Conservation (phyloP, 2,113 vertebrate species). For the Passer montanus region DNA sequence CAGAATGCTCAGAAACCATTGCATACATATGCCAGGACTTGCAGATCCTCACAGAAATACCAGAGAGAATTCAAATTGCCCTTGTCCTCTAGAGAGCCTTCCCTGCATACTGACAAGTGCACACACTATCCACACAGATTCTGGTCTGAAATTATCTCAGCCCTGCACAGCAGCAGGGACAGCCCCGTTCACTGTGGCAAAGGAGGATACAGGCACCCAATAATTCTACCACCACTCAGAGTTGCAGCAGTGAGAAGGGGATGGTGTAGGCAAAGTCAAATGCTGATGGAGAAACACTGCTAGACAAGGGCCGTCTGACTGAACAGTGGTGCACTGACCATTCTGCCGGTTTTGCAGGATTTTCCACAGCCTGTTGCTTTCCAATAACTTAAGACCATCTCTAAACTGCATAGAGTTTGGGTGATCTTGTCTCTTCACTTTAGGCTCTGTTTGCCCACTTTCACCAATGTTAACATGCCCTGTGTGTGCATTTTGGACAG, state of each 20-base stretch:
- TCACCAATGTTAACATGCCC: neutral
- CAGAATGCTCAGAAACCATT: neutral
- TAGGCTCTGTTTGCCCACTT: neutral
- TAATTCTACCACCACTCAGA: neutral
- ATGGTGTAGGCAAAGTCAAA: neutral
- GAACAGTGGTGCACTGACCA: neutral
- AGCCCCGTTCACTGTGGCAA: neutral
- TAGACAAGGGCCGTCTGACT: neutral
- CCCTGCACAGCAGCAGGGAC: neutral
- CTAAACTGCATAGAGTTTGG: neutral
- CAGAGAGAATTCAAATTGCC: neutral
- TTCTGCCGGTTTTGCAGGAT: neutral
- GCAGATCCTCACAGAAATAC: neutral
- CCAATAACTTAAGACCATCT: neutral
- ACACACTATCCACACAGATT: neutral
- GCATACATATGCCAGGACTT: too few species aligned
- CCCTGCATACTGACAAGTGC: rapidly evolving
- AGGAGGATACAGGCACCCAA: neutral
- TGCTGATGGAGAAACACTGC: neutral
- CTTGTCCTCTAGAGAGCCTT: neutral
- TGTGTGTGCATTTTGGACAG: neutral
- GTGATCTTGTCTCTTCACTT: neutral
- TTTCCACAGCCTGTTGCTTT: neutral
- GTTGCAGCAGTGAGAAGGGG: neutral
- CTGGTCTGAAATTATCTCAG: neutral